Evolutionary conservation across 2,113 vertebrate genomes (phyloP), one percentile per base, ranked within the genome.

Genomic region (Uria aalge): DNA sequence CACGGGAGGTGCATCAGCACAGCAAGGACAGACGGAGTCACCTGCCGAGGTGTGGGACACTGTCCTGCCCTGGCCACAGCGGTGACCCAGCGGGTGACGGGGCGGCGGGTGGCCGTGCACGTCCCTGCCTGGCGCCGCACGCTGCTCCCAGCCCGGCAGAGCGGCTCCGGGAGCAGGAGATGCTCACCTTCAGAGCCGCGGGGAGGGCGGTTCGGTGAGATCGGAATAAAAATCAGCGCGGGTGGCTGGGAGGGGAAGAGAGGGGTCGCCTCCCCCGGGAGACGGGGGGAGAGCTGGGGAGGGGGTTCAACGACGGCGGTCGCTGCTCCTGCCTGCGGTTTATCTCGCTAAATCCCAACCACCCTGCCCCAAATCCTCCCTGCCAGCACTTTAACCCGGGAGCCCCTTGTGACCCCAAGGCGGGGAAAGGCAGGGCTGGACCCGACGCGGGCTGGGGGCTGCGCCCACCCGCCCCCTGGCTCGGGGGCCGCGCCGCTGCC

Each of bases 191-290:
- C 57, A 18, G 53, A 68, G 55, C 96, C 64, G 0, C 23, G 38
- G 80, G 83, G 95, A 96, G 23, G 20, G 7, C 13, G 50, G 17
- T 15, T 72, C 7, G 9, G 11, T 95, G 93, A 96, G 86, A n/a
- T 1, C 15, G 72, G 91, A 96, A 97, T 96, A 27, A 95, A 93
- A 97, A 96, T 93, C 94, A 96, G 95, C 2, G 30, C 17, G 2
- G 57, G 75, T 8, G 64, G 68, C 72, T 82, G 83, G 38, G 69
- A 53, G 68, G 76, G 24, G 67, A 62, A 36, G 41, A 84, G 69
- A 88, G 34, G 63, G 94, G 91, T 95, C 91, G 9, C 8, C 24
- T 74, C 87, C 74, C 48, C 6, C 0, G 5, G 91, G 91, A 74
- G 36, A 6, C 3, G 76, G 2, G 56, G 38, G 77, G 11, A 77